Evolutionary conservation across 2,888 invertebrate species (phyloP).

Genomic region (Allolobophora icterica): DNA sequence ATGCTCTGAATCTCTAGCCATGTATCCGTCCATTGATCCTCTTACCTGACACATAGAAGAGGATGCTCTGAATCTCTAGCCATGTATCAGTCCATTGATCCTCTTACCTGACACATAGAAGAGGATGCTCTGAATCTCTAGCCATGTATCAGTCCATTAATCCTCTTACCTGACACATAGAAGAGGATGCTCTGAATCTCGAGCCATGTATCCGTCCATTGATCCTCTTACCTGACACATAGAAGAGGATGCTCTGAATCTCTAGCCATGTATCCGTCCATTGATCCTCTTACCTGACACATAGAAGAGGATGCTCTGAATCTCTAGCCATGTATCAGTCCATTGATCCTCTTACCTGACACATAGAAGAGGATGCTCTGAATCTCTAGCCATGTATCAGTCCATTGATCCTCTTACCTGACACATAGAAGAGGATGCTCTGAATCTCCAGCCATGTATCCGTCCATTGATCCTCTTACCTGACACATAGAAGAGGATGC

Average conservation of each 20-base stretch:
- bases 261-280: slow-evolving; percentile 53
- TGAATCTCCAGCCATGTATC: slow-evolving; percentile 59
- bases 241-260: slow-evolving; percentile 63
- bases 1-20: slow-evolving; percentile 62
- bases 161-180: slow-evolving; percentile 62
- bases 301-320: slow-evolving; percentile 64
- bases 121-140: slow-evolving; percentile 64
- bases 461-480: slow-evolving; percentile 52
- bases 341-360: slow-evolving; percentile 57
- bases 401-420: slow-evolving; percentile 55
- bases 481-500: slow-evolving; percentile 64
- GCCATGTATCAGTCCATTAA: slow-evolving; percentile 37
- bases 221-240: slow-evolving; percentile 61
- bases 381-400: slow-evolving; percentile 56
- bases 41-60: slow-evolving; percentile 65
- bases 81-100: slow-evolving; percentile 28
- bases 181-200: slow-evolving; percentile 64
- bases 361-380: slow-evolving; percentile 64
- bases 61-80: slow-evolving; percentile 63
- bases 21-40: slow-evolving; percentile 21
- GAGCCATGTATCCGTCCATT: slow-evolving; percentile 50
- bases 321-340: slow-evolving; percentile 54
- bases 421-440: slow-evolving; percentile 64
- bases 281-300: slow-evolving; percentile 60
- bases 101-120: slow-evolving; percentile 64